These are phyloP conservation scores for Characodon lateralis DNA, from an alignment of 2,797 vertebrate species.

Conservation along the genomic window DNA sequence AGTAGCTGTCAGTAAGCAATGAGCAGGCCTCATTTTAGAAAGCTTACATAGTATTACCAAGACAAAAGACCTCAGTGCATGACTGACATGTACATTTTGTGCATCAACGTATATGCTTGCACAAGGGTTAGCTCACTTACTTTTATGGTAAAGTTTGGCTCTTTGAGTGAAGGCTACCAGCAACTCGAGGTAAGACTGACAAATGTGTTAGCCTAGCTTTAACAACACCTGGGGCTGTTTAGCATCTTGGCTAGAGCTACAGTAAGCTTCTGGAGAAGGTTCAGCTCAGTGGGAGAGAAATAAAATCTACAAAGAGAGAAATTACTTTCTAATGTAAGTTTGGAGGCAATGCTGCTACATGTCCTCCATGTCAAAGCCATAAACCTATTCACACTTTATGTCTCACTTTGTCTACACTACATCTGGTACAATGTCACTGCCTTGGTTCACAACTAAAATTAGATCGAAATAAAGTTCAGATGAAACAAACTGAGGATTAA, in stretches of 20 bases:
- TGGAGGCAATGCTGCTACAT: constrained; percentile 51
- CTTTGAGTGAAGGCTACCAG: constrained; percentile 42
- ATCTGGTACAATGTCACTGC: constrained; percentile 8
- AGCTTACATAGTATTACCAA: constrained; percentile 45
- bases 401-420: constrained; percentile 9
- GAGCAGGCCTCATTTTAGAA: constrained; percentile 50
- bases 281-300: constrained; percentile 72
- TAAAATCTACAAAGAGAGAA: constrained; percentile 58
- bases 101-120: constrained; percentile 28
- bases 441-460: neutral
- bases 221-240: constrained; percentile 75
- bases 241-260: constrained; percentile 65
- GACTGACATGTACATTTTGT: constrained; percentile 42
- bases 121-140: constrained; percentile 25
- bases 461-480: neutral
- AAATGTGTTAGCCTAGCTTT: constrained; percentile 60
- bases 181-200: constrained; percentile 62
- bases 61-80: constrained; percentile 48
- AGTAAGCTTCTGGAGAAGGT: constrained; percentile 63
- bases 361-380: constrained; percentile 35
- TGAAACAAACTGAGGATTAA: neutral
- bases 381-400: constrained; percentile 50
- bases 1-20: constrained; percentile 45
- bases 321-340: constrained; percentile 54
- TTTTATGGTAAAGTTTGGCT: constrained; percentile 45